Conservation (phyloP, 2,797 vertebrate genomes). For the Leontopithecus rosalia region DNA sequence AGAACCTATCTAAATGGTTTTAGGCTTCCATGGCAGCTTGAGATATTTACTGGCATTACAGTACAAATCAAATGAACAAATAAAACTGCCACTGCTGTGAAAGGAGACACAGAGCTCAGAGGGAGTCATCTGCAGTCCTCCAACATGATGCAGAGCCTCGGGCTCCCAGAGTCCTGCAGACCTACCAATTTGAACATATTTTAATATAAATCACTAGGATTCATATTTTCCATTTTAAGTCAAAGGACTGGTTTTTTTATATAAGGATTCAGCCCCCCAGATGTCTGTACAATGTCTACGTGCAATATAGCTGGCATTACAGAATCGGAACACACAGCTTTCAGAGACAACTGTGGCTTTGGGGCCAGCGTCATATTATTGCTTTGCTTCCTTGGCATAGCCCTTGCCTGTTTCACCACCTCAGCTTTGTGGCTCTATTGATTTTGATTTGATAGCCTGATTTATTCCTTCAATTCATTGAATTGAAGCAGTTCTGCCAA, state of each 20-base stretch:
- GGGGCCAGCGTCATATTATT: not conserved
- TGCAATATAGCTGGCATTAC: not conserved
- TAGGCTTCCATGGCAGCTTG: not conserved
- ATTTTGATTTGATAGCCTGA: not conserved
- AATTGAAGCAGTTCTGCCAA: not conserved
- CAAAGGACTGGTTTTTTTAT: not conserved
- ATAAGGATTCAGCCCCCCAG: not conserved
- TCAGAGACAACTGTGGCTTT: not conserved
- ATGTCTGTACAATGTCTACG: not conserved
- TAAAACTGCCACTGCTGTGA: not conserved
- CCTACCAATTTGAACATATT: not conserved
- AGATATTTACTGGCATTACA: not conserved
- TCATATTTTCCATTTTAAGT: not conserved
- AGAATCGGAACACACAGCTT: not conserved
- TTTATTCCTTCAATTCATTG: not conserved
- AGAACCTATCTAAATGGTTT: not conserved
- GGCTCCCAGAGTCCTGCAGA: not conserved
- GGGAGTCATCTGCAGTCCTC: not conserved
- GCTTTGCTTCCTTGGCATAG: not conserved
- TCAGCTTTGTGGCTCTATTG: not conserved
- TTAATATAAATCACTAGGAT: not conserved
- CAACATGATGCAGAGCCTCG: rapidly evolving
- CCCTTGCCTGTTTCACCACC: not conserved
- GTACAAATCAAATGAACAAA: slow-evolving; percentile 44
- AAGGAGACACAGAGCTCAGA: not conserved